These are phyloP conservation scores for Upupa epops DNA, from an alignment of 2,113 vertebrate species.

Conservation along the genomic window DNA sequence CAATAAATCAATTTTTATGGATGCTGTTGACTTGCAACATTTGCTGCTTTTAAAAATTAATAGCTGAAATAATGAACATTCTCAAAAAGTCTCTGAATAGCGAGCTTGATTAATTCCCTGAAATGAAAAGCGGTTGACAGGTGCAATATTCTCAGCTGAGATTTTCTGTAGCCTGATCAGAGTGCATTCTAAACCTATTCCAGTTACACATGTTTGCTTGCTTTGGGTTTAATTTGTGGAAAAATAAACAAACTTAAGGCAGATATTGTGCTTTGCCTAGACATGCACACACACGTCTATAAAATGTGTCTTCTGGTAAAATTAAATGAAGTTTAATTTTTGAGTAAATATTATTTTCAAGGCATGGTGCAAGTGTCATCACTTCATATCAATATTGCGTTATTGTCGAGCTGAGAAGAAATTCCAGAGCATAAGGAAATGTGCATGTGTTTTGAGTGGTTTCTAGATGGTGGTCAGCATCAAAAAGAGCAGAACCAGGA, in stretches of 20 bases:
- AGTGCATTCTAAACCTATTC: conserved; percentile 13
- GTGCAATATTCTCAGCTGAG: conserved; percentile 66
- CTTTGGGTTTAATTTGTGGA: conserved; percentile 40
- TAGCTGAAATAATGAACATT: conserved; percentile 82
- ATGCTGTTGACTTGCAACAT: conserved; percentile 78
- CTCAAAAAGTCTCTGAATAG: conserved; percentile 63
- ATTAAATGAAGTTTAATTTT: conserved; percentile 61
- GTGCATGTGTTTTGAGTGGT: conserved; percentile 50
- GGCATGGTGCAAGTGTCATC: conserved; percentile 21
- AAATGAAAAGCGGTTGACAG: conserved; percentile 73
- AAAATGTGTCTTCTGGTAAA: conserved; percentile 37
- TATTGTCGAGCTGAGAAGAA: conserved; percentile 63
- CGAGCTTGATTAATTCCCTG: conserved; percentile 77
- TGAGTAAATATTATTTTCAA: conserved; percentile 70
- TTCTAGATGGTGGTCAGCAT: neutral
- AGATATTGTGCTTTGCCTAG: neutral
- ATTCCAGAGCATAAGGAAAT: conserved; percentile 49
- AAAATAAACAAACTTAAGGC: conserved; percentile 37
- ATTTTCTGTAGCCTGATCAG: conserved; percentile 34
- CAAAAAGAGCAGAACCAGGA: neutral
- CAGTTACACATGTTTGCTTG: neutral
- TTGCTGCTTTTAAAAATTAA: conserved; percentile 82
- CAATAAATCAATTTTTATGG: conserved; percentile 80
- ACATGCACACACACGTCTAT: neutral
- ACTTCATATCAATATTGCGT: conserved; percentile 64